Evolutionary conservation across 2,888 invertebrate species (phyloP), one percentile per base, ranked within the genome.

Genomic region (Dolomedes plantarius): DNA sequence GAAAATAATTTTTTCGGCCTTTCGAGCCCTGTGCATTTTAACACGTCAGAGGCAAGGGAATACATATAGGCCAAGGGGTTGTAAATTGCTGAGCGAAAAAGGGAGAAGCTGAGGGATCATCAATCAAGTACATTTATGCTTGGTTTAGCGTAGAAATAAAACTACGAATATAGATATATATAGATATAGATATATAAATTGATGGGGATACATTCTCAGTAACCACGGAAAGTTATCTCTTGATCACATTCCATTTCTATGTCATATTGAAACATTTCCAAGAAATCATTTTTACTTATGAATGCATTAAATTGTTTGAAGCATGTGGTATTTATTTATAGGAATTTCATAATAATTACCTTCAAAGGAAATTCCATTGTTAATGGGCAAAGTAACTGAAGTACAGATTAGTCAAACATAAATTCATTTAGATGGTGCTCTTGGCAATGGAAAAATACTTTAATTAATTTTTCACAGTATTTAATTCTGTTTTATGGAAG

Each of bases 81-180:
- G 78, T 78, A 78, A 78, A 78, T 78, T 78, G 62, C 64, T 64
- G 41, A 28, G 64, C 71, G 71, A 78, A 71, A 71, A 71, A 31
- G 67, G 36, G 73, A 23, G 16, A 62, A n/a, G 56, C 62, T 7
- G 23, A 27, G 71, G 64, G 78, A 78, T 71, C 78, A 78, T 78
- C 78, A 71, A 78, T 78, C 78, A 71, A 62, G 41, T 39, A 39
- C 41, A 71, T 78, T 78, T 71, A 71, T 71, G 78, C 78, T 78
- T 64, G 62, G 71, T 78, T 78, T 78, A 78, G 64, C 78, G 64
- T 32, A 62, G 71, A 71, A 78, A 71, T 69, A 68, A 78, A 71
- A 46, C 36, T 36, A 9, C 6, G 36, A 9, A 36, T 36, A 36
- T 36, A 36, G n/a, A n/a, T n/a, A n/a, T n/a, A n/a, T n/a, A n/a